phyloP scores from a whole-genome alignment of 2,888 invertebrate genomes.

The Nymphalis c-album region DNA sequence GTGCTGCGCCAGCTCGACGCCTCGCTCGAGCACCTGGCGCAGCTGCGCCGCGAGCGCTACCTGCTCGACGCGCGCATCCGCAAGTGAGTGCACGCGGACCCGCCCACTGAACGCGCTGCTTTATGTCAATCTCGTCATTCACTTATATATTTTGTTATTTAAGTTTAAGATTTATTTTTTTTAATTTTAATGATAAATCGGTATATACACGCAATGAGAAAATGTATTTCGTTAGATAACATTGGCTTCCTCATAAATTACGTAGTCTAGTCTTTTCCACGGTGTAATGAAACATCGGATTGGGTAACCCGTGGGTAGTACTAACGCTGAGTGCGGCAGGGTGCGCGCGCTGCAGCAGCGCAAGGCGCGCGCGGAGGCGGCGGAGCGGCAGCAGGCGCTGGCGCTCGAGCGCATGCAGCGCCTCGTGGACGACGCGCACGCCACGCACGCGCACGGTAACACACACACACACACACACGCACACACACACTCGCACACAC shows the following conservation, averaged over 20 bases:
- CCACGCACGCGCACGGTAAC: constrained; percentile 13
- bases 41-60: constrained; percentile 94
- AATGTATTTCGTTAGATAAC: not conserved
- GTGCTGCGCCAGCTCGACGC: constrained; percentile 94
- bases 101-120: too few species aligned
- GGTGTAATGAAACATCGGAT: too few species aligned
- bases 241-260: too few species aligned
- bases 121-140: too few species aligned
- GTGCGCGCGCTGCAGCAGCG: constrained; percentile 87
- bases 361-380: constrained; percentile 88
- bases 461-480: constrained; percentile 47
- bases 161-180: too few species aligned
- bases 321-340: constrained; percentile 54
- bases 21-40: constrained; percentile 92
- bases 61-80: constrained; percentile 95
- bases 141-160: too few species aligned
- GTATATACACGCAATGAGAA: not conserved
- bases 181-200: too few species aligned
- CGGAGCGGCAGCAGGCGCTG: constrained; percentile 82
- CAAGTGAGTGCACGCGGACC: constrained; percentile 83
- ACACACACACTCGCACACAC: constrained; percentile 1
- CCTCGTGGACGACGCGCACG: constrained; percentile 60
- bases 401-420: constrained; percentile 79
- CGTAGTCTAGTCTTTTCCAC: too few species aligned
- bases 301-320: too few species aligned